These are phyloP conservation scores for Tenebrosternarchus preto DNA, from an alignment of 2,113 vertebrate genomes.

Conservation along the genomic window DNA sequence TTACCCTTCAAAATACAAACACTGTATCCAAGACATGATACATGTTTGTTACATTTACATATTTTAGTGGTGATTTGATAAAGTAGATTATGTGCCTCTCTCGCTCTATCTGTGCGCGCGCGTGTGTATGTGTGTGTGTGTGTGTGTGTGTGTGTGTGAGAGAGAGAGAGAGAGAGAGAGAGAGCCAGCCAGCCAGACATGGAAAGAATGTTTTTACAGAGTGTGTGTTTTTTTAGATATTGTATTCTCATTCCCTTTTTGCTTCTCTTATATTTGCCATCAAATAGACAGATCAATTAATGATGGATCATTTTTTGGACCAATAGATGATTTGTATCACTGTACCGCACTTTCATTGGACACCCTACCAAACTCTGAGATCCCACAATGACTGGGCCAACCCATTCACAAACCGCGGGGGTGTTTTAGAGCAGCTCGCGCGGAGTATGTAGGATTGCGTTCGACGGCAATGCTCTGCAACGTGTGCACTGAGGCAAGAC, in stretches of 20 bases:
- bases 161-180: conserved; percentile 6
- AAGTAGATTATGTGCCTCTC: not conserved
- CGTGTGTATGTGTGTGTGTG: conserved; percentile 3
- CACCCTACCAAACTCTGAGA: conserved; percentile 67
- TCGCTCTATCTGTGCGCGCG: too few relatives aligned
- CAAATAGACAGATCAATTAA: conserved; percentile 82
- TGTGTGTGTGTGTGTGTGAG: not conserved
- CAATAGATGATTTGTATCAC: conserved; percentile 78
- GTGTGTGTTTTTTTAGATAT: conserved; percentile 30
- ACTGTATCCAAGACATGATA: not conserved
- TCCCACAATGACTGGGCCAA: conserved; percentile 83
- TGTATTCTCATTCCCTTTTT: conserved; percentile 55
- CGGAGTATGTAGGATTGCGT: not conserved
- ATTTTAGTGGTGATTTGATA: not conserved
- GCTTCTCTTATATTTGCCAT: conserved; percentile 74
- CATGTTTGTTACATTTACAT: not conserved
- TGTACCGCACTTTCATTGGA: conserved; percentile 78
- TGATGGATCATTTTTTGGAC: conserved; percentile 81
- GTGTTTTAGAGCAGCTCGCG: conserved; percentile 28
- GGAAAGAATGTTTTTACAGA: conserved; percentile 2
- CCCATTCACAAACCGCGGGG: conserved; percentile 78
- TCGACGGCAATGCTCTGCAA: not conserved
- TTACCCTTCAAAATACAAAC: not conserved
- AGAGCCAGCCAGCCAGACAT: not conserved
- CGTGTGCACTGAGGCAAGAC: too few relatives aligned